These are phyloP conservation scores for Graphium colonna DNA, from an alignment of 2,888 invertebrate genomes.

Conservation along the genomic window DNA sequence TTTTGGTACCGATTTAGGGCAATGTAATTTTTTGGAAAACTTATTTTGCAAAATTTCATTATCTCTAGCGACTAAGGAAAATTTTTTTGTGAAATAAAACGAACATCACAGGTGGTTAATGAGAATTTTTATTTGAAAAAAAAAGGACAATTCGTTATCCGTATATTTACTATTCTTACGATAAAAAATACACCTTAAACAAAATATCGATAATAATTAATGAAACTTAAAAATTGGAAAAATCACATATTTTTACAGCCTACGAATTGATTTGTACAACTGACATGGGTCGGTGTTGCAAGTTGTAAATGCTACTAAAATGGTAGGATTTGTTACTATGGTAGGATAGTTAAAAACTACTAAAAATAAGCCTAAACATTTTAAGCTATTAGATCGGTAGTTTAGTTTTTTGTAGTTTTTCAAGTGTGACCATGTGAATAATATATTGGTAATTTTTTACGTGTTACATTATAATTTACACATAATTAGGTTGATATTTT, in stretches of 20 bases:
- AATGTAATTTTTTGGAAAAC: no score
- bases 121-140: conserved; percentile 42
- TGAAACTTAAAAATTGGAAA: conserved; percentile 6
- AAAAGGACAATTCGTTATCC: conserved; percentile 32
- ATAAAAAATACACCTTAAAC: conserved; percentile 25
- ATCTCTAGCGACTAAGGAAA: no score
- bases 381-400: background rate
- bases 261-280: conserved; percentile 25
- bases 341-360: background rate
- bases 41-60: no score
- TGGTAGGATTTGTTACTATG: conserved; percentile 29
- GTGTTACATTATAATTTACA: background rate
- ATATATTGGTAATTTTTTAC: background rate
- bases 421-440: background rate
- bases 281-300: conserved; percentile 27
- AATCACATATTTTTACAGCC: conserved; percentile 36
- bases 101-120: conserved; percentile 16
- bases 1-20: no score
- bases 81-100: no score
- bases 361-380: background rate
- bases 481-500: background rate
- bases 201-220: background rate
- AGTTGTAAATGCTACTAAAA: conserved; percentile 34
- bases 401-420: background rate
- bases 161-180: conserved; percentile 24